Evolutionary conservation across 2,888 invertebrate genomes (phyloP), one percentile per base, ranked within the genome.

Genomic region (Teleogryllus oceanicus): DNA sequence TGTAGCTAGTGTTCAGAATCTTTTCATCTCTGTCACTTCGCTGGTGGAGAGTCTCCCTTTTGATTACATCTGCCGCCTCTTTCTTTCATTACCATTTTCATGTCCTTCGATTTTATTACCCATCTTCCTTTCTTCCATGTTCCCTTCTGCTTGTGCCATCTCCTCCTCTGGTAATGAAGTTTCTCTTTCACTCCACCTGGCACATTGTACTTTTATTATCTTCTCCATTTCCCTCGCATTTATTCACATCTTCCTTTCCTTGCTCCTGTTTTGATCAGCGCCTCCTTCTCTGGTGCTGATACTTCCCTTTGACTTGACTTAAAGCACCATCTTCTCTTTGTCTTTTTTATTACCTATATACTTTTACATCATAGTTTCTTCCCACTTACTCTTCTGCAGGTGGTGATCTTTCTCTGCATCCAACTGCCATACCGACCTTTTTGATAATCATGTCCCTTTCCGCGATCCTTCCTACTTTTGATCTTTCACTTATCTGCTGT

Each of bases 111-210:
- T 37, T 37, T 37, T 5, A 37, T 37, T 37, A 8, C 37, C 5
- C 12, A 5, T 18, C 4, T 62, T 62, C 3, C 12, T 62, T 16
- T 62, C 62, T n/a, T 4, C n/a, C 5, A 8, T 13, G 1, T 62
- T 62, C n/a, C 20, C 77, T 75, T 21, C 18, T 78, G 24, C 50
- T 80, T 18, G n/a, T 50, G 74, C 78, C 37, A 37, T 8, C 37
- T 37, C 37, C 37, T 37, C 8, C 8, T 37, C 37, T 37, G 37
- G 8, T 8, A 37, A 37, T 37, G 37, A 5, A 8, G 37, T 37
- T 37, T 37, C 37, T 8, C 37, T 37, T 37, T 37, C 8, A 8
- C 37, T 37, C 37, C 8, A 37, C 37, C 37, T 37, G 37, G 8
- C 37, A 37, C 37, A 37, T 37, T 37, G 37, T 8, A 37, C 8